Conservation (phyloP, 2,113 vertebrate species). For the Tetrao urogallus region DNA sequence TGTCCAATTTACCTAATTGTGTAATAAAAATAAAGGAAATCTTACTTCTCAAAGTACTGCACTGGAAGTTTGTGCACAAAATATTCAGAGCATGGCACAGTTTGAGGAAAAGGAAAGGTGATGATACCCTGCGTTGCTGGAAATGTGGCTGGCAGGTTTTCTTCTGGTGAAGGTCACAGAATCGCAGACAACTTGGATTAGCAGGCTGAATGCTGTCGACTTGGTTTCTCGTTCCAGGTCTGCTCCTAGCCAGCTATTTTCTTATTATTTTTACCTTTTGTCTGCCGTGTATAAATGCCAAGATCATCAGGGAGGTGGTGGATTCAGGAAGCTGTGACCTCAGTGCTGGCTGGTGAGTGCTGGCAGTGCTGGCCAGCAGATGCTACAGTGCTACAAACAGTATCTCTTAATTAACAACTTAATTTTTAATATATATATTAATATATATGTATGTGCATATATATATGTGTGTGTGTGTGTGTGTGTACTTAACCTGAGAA, state of each 20-base stretch:
- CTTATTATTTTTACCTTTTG: neutral
- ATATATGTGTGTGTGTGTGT: too few species aligned
- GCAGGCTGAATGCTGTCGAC: neutral
- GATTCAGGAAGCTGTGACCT: neutral
- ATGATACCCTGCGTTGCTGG: neutral
- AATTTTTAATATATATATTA: too few species aligned
- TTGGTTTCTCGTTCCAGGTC: neutral
- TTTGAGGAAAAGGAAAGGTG: neutral
- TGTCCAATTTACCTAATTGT: constrained; percentile 28
- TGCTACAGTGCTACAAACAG: neutral
- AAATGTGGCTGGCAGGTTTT: neutral
- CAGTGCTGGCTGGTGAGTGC: neutral
- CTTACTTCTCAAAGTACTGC: neutral
- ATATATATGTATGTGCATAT: too few species aligned
- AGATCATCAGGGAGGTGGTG: neutral
- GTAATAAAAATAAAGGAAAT: constrained; percentile 11
- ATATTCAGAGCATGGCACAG: neutral
- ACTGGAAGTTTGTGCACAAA: neutral
- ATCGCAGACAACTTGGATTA: neutral
- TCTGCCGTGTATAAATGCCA: neutral
- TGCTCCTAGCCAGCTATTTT: neutral
- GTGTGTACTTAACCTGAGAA: neutral
- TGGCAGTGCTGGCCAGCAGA: too few species aligned
- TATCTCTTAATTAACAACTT: neutral
- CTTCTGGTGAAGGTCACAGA: neutral